Evolutionary conservation across 2,113 vertebrate genomes (phyloP).

Genomic region (Pristiophorus japonicus): DNA sequence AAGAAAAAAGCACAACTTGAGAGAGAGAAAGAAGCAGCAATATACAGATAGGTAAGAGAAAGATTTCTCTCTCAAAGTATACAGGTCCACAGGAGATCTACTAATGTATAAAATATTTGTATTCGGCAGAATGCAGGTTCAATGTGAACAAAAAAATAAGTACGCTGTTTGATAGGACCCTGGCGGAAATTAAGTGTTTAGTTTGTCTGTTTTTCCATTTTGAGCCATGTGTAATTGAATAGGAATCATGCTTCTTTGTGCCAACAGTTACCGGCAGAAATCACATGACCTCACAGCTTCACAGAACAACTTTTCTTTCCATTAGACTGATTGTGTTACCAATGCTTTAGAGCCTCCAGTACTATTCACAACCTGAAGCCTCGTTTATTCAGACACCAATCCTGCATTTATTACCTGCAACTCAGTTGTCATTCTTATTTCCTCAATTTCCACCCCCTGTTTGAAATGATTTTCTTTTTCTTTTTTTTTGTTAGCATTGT

Average conservation of each 20-base stretch:
- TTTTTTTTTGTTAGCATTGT: background rate
- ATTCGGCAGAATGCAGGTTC: background rate
- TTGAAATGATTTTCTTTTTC: constrained; percentile 17
- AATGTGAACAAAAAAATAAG: constrained; percentile 5
- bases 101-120: constrained; percentile 22
- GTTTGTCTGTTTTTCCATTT: constrained; percentile 3
- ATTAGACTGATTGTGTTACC: constrained; percentile 27
- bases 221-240: background rate
- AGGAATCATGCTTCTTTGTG: constrained; percentile 25
- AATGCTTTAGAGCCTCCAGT: background rate
- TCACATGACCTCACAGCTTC: constrained; percentile 18
- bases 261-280: too few species aligned
- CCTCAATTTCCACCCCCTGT: background rate
- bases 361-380: constrained; percentile 18
- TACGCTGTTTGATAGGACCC: background rate
- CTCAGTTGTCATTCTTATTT: constrained; percentile 2
- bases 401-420: constrained; percentile 23
- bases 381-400: constrained; percentile 27
- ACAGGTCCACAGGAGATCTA: background rate
- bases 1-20: background rate
- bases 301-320: constrained; percentile 24
- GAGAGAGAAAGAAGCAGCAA: background rate
- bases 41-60: background rate
- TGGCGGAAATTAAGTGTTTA: background rate
- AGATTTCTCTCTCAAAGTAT: background rate